Evolutionary conservation across 2,888 invertebrate species (phyloP), one percentile per base, ranked within the genome.

Genomic region (Plagodis pulveraria): DNA sequence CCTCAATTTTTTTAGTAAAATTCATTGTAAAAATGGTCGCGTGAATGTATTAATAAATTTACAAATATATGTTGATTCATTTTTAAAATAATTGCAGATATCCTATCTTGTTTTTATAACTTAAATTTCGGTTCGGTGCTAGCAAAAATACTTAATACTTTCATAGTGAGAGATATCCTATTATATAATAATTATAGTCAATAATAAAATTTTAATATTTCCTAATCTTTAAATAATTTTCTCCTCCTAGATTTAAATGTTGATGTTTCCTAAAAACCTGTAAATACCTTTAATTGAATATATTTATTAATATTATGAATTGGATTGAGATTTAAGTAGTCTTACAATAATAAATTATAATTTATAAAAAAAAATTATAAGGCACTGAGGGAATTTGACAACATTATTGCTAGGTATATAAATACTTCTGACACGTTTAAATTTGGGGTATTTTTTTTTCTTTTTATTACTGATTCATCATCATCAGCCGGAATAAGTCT

Each of bases 1-100:
- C 59, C 62, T 63, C 56, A 5, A 51, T 45, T 63, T 58, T 49
- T 55, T 10, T 61, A 54, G 66, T 33, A 33, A 22, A 42, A 43
- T 50, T 48, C 47, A 46, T 42, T 52, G 45, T n/a, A 8, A 38
- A 38, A 44, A 11, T 22, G 6, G 33, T 44, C 33, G 11, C 10
- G 38, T 11, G 8, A 44, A 33, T 11, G 38, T 12, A 8, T 22
- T 34, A 22, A 41, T 41, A 41, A 41, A 4, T 4, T 22, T 2
- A 22, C 0, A 38, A 38, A 9, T 4, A 38, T 38, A 8, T 8
- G 9, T 8, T 38, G 9, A 38, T 8, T 38, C 38, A 38, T 38
- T 38, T 4, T 38, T 1, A 38, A 38, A 1, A 2, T 22, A 22
- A 9, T 36, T 36, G 9, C 36, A 36, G 9, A 36, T n/a, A n/a